phyloP scores from a whole-genome alignment of 2,797 vertebrate genomes.

The Pseudochirops cupreus region DNA sequence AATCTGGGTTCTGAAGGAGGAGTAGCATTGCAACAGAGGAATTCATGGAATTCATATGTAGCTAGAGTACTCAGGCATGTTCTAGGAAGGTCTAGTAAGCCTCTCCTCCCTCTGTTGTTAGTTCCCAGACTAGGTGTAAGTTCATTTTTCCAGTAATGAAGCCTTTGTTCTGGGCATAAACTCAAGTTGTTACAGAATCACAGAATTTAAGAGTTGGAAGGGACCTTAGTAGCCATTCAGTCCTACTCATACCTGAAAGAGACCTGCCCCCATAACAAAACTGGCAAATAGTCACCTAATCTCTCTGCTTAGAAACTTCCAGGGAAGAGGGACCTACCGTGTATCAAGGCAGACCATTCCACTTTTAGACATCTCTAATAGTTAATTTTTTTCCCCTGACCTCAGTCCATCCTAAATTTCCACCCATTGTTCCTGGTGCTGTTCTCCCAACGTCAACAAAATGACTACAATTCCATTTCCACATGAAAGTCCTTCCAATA shows the following conservation, averaged over 20 bases:
- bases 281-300: not conserved
- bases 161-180: not conserved
- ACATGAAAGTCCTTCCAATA: not conserved
- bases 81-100: not conserved
- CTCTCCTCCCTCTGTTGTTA: not conserved
- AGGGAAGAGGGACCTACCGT: not conserved
- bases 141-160: slow-evolving; percentile 4
- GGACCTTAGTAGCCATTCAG: not conserved
- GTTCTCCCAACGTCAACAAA: not conserved
- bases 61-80: not conserved
- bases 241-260: not conserved
- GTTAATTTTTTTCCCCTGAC: not conserved
- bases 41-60: not conserved
- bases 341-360: not conserved
- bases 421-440: not conserved
- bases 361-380: not conserved
- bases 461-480: not conserved
- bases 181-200: not conserved
- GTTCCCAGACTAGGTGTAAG: not conserved
- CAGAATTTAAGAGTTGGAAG: not conserved
- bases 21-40: not conserved
- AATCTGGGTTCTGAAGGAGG: not conserved
- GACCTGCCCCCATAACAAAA: not conserved
- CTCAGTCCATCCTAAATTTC: not conserved
- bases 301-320: not conserved